phyloP scores from a whole-genome alignment of 1,140 invertebrate species.

The silkworm (Bombyx mori) region ASM3026992v2 NC_085131.1:9645001-9645500 shows the following conservation, averaged over 20 bases:
- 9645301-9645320: too few relatives aligned
- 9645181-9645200: conserved; percentile 11
- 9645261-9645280: background rate
- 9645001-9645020: too few relatives aligned
- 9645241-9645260: background rate
- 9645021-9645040: too few relatives aligned
- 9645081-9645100: conserved; percentile 16
- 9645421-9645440: conserved; percentile 24
- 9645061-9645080: conserved; percentile 1
- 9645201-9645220: background rate
- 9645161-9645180: conserved; percentile 17
- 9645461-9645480: too few relatives aligned
- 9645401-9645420: conserved; percentile 23
- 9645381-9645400: conserved; percentile 6
- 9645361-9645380: background rate
- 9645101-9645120: conserved; percentile 5
- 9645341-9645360: too few relatives aligned
- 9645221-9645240: background rate
- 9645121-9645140: conserved; percentile 13
- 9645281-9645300: too few relatives aligned
- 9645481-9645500: too few relatives aligned
- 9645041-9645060: too few relatives aligned
- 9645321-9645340: too few relatives aligned
- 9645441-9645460: conserved; percentile 1
- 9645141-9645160: conserved; percentile 1